phyloP scores from a whole-genome alignment of 2,888 invertebrate genomes.

The Mimas tiliae region DNA sequence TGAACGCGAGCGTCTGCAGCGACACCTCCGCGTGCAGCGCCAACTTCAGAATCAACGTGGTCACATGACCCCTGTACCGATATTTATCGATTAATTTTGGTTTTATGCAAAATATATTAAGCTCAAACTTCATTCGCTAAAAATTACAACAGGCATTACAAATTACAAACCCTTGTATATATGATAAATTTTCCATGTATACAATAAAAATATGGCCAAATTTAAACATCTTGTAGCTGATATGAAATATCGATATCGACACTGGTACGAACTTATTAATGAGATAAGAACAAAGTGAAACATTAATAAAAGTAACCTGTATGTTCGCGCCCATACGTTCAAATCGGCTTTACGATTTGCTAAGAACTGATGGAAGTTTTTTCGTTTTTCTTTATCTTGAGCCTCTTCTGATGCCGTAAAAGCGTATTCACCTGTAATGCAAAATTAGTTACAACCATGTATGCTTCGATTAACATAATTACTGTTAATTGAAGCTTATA shows the following conservation, averaged over 20 bases:
- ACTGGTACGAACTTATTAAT: too few relatives aligned
- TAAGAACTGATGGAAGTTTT: conserved; percentile 87
- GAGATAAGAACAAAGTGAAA: not conserved
- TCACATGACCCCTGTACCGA: conserved; percentile 89
- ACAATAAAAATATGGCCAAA: too few relatives aligned
- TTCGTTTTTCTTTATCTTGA: conserved; percentile 84
- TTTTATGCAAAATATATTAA: too few relatives aligned
- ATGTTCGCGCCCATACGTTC: conserved; percentile 88
- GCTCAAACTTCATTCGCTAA: too few relatives aligned
- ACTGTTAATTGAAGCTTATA: too few relatives aligned
- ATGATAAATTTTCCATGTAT: too few relatives aligned
- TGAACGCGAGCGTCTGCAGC: conserved; percentile 94
- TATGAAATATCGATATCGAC: too few relatives aligned
- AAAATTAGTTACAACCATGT: not conserved
- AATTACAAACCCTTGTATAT: too few relatives aligned
- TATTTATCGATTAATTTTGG: not conserved
- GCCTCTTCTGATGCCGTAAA: conserved; percentile 85
- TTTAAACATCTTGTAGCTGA: too few relatives aligned
- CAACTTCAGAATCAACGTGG: conserved; percentile 92
- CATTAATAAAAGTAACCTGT: conserved; percentile 83
- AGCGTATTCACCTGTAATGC: conserved; percentile 80
- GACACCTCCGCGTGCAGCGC: conserved; percentile 94
- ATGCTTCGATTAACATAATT: too few relatives aligned
- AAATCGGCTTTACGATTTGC: conserved; percentile 86
- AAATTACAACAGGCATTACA: too few relatives aligned